These are phyloP conservation scores for Dicaeum eximium DNA, from an alignment of 2,113 vertebrate species.

Conservation along the genomic window DNA sequence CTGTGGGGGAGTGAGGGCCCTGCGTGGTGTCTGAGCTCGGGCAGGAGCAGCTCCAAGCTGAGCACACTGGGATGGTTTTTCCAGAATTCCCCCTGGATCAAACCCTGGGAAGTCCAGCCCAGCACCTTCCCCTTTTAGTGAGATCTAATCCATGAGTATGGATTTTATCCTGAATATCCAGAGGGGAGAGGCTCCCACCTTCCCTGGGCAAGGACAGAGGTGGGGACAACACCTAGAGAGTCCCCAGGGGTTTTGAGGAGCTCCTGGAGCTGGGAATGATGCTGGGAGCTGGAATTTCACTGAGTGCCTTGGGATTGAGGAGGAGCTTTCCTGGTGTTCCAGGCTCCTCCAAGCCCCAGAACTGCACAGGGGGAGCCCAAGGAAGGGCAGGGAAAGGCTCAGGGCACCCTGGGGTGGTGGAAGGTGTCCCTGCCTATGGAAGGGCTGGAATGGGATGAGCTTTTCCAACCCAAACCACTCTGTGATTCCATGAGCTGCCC, in stretches of 20 bases:
- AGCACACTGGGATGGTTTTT: neutral
- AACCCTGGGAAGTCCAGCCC: neutral
- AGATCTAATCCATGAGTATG: neutral
- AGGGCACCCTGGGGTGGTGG: neutral
- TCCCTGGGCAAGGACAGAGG: neutral
- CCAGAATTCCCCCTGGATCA: neutral
- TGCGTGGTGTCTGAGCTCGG: accelerated
- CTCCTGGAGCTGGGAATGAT: neutral
- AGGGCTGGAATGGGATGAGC: neutral
- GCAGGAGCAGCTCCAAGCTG: neutral
- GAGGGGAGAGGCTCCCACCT: neutral
- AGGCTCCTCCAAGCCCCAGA: neutral
- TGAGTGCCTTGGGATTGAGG: neutral
- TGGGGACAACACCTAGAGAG: neutral
- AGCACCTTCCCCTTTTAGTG: neutral
- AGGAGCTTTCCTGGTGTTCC: neutral
- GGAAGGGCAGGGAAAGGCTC: neutral
- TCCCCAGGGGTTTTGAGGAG: neutral
- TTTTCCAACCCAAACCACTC: neutral
- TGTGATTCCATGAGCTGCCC: neutral
- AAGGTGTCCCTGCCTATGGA: neutral
- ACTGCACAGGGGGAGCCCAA: neutral
- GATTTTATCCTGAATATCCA: neutral
- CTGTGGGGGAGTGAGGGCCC: neutral
- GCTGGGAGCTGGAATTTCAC: neutral